These are phyloP conservation scores for Prionace glauca DNA, from an alignment of 2,797 vertebrate species.

Conservation along the genomic window DNA sequence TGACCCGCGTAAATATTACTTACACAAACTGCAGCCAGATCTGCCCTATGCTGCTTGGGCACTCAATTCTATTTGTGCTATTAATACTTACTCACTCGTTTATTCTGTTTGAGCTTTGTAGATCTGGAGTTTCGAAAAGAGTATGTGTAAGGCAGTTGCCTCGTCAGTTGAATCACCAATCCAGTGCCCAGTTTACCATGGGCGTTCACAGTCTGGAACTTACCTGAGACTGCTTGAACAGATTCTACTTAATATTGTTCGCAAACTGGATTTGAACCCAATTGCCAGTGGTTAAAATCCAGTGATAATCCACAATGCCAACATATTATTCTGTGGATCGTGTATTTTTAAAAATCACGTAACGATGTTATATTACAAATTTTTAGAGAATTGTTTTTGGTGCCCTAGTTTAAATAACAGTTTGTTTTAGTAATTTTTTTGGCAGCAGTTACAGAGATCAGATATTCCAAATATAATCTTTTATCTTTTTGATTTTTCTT, in stretches of 20 bases:
- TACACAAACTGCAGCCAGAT: not conserved
- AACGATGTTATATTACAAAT: not conserved
- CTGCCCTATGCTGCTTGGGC: not conserved
- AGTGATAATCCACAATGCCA: not conserved
- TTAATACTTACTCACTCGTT: not conserved
- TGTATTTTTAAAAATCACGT: not conserved
- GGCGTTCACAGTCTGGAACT: not conserved
- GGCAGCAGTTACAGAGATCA: not conserved
- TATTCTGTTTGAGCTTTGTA: not conserved
- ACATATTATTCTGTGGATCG: not conserved
- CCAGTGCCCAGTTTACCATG: not conserved
- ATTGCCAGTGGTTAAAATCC: not conserved
- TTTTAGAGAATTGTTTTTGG: not conserved
- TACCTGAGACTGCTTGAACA: not conserved
- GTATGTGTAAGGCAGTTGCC: no score
- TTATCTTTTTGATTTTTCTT: slow-evolving; percentile 33
- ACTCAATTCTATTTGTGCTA: not conserved
- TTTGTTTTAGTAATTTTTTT: not conserved
- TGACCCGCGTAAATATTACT: not conserved
- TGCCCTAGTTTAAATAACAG: not conserved
- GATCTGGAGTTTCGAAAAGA: not conserved
- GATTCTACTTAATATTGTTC: not conserved
- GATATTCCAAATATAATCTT: not conserved
- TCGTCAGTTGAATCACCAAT: not conserved
- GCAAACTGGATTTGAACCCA: not conserved